phyloP scores from a whole-genome alignment of 2,797 vertebrate species.

The Protonibea diacanthus region DNA sequence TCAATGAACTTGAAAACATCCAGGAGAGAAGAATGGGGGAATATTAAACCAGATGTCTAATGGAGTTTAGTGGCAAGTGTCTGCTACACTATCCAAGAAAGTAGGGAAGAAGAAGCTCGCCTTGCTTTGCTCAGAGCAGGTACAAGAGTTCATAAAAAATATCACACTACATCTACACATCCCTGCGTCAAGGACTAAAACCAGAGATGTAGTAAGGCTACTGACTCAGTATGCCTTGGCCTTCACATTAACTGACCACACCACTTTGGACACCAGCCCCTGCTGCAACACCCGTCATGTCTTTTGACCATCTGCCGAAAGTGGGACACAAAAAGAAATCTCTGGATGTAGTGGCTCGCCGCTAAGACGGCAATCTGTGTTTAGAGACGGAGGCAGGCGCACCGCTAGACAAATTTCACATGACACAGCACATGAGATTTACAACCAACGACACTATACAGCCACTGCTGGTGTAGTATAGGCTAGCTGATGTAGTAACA shows the following conservation, averaged over 20 bases:
- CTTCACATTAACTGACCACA: constrained; percentile 73
- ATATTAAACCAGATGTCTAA: constrained; percentile 91
- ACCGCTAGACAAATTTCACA: constrained; percentile 78
- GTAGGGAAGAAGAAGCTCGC: constrained; percentile 46
- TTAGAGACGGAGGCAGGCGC: constrained; percentile 74
- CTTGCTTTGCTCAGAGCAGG: constrained; percentile 53
- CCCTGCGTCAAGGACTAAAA: constrained; percentile 38
- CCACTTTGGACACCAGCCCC: constrained; percentile 62
- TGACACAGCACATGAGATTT: constrained; percentile 83
- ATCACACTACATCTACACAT: constrained; percentile 1
- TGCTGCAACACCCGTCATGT: constrained; percentile 52
- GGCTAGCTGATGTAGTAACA: constrained; percentile 69
- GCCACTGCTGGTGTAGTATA: constrained; percentile 49
- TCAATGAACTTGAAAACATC: constrained; percentile 88
- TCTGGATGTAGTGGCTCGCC: constrained; percentile 78
- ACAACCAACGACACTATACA: constrained; percentile 72
- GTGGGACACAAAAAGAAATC: constrained; percentile 74
- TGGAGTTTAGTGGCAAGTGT: constrained; percentile 90
- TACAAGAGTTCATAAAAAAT: constrained; percentile 53
- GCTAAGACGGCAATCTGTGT: constrained; percentile 78
- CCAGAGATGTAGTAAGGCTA: constrained; percentile 41
- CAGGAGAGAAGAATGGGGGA: constrained; percentile 84
- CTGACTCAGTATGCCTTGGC: constrained; percentile 62
- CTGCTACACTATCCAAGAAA: constrained; percentile 80
- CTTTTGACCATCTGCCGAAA: constrained; percentile 67